These are phyloP conservation scores for Siniperca knerii DNA, from an alignment of 2,113 vertebrate genomes.

Conservation along the genomic window DNA sequence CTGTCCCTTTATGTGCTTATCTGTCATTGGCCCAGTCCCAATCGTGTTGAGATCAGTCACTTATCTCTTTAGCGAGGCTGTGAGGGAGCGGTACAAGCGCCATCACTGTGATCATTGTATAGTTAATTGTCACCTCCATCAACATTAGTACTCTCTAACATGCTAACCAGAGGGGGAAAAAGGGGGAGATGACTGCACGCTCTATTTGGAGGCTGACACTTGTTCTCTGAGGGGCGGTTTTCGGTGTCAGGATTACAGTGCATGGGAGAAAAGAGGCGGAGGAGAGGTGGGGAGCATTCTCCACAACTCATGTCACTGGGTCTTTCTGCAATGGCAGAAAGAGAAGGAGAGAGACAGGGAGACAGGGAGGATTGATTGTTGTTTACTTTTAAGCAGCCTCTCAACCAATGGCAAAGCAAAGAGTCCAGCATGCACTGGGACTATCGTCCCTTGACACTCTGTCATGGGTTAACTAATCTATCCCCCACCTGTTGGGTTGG, in stretches of 20 bases:
- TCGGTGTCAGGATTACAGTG: slow-evolving; percentile 69
- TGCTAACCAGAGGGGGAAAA: slow-evolving; percentile 62
- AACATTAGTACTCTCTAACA: slow-evolving; percentile 71
- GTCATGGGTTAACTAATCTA: slow-evolving; percentile 45
- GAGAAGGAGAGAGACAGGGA: slow-evolving; percentile 27
- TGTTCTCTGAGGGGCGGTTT: slow-evolving; percentile 69
- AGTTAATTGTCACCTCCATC: slow-evolving; percentile 76
- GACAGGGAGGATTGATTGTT: slow-evolving; percentile 70
- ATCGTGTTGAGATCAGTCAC: slow-evolving; percentile 59
- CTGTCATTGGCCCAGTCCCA: slow-evolving; percentile 54
- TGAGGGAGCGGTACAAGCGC: slow-evolving; percentile 45
- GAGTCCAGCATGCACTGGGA: slow-evolving; percentile 42
- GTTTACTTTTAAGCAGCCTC: slow-evolving; percentile 75
- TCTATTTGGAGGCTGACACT: slow-evolving; percentile 71
- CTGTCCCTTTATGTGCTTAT: slow-evolving; percentile 55
- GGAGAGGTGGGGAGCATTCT: slow-evolving; percentile 63
- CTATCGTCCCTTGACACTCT: slow-evolving; percentile 36
- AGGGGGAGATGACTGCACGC: slow-evolving; percentile 45
- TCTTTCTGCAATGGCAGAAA: slow-evolving; percentile 49
- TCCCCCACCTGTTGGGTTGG: not conserved
- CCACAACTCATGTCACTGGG: slow-evolving; percentile 55
- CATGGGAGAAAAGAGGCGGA: slow-evolving; percentile 54
- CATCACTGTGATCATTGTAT: slow-evolving; percentile 71
- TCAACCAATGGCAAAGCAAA: slow-evolving; percentile 60
- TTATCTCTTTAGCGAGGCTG: slow-evolving; percentile 64